These are phyloP conservation scores for Dicyrtomina minuta DNA, from an alignment of 2,888 invertebrate species.

Conservation along the genomic window DNA sequence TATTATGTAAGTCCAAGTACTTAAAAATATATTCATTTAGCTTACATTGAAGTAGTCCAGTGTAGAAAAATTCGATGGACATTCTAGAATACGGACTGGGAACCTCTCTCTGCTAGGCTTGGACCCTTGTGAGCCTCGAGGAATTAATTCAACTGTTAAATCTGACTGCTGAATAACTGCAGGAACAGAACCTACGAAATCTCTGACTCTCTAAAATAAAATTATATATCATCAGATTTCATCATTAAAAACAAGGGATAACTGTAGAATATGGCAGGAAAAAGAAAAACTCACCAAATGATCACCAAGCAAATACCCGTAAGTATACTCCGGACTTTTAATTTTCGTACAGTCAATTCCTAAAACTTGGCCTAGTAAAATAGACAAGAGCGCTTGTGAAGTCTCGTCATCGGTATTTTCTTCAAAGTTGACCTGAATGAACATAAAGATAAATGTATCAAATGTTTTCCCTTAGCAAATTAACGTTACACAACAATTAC, in stretches of 20 bases:
- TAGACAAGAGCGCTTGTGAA: slow-evolving; percentile 66
- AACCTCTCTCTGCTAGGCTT: slow-evolving; percentile 44
- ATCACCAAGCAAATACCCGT: slow-evolving; percentile 75
- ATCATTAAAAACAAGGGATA: not conserved
- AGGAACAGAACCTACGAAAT: slow-evolving; percentile 44
- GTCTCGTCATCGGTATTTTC: slow-evolving; percentile 54
- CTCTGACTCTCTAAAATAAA: slow-evolving; percentile 41
- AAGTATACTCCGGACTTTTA: slow-evolving; percentile 60
- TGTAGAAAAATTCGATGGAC: slow-evolving; percentile 82
- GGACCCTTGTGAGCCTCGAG: slow-evolving; percentile 43
- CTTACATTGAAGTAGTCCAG: slow-evolving; percentile 78
- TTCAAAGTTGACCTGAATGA: slow-evolving; percentile 74
- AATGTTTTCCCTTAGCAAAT: not conserved
- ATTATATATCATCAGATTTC: not conserved
- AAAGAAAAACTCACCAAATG: slow-evolving; percentile 66
- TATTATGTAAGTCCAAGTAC: not conserved
- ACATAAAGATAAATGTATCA: slow-evolving; percentile 2
- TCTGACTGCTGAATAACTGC: slow-evolving; percentile 44
- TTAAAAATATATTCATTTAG: too few species aligned
- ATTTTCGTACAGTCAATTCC: slow-evolving; percentile 64
- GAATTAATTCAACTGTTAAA: slow-evolving; percentile 46
- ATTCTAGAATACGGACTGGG: slow-evolving; percentile 42
- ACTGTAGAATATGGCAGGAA: not conserved
- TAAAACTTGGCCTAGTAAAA: slow-evolving; percentile 61
- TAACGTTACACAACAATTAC: not conserved